These are phyloP conservation scores for Chaenocephalus aceratus DNA, from an alignment of 2,113 vertebrate species.

Conservation along the genomic window DNA sequence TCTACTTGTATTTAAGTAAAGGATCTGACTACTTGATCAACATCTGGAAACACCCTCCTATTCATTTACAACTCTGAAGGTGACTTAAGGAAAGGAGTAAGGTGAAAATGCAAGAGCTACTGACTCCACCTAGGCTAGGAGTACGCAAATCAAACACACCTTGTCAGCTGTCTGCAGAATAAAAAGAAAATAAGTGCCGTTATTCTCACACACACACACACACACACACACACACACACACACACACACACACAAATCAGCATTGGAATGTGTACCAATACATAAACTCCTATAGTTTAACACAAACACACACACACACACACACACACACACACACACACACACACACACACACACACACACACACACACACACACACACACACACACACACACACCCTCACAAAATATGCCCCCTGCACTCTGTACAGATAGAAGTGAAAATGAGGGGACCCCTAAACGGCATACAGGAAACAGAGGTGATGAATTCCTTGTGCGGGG, in stretches of 20 bases:
- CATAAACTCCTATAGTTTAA: too few relatives aligned
- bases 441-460: slow-evolving; percentile 87
- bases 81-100: slow-evolving; percentile 7
- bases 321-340: too few relatives aligned
- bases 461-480: slow-evolving; percentile 91
- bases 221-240: too few relatives aligned
- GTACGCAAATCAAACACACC: slow-evolving; percentile 42
- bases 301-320: slow-evolving; percentile 2
- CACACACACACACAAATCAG: neutral
- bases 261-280: too few relatives aligned
- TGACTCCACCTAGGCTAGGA: slow-evolving; percentile 28
- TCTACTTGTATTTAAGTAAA: too few relatives aligned
- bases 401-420: slow-evolving; percentile 56
- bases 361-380: too few relatives aligned
- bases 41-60: neutral
- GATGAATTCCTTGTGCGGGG: slow-evolving; percentile 95
- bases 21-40: too few relatives aligned
- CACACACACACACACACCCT: slow-evolving; percentile 13
- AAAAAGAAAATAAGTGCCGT: slow-evolving; percentile 13
- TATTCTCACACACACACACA: slow-evolving; percentile 13
- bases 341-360: neutral
- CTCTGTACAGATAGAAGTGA: slow-evolving; percentile 73
- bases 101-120: slow-evolving; percentile 10
- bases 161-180: slow-evolving; percentile 35
- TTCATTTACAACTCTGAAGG: slow-evolving; percentile 3